phyloP scores from a whole-genome alignment of 2,888 invertebrate species.

The Cerastis leucographa region DNA sequence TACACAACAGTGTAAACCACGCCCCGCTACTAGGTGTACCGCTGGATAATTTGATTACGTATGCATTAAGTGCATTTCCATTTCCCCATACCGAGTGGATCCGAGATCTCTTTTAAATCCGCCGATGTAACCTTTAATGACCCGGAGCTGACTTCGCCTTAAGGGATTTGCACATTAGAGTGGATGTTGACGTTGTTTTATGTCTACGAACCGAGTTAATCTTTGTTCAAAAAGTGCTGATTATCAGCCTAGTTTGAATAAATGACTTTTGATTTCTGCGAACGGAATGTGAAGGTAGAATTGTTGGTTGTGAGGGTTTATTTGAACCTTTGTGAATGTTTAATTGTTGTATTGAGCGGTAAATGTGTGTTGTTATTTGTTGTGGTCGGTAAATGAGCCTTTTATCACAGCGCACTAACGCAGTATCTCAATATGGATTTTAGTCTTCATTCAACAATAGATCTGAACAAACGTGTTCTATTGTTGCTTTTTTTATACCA shows the following conservation, averaged over 20 bases:
- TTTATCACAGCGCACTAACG: too few relatives aligned
- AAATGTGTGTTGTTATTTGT: neutral
- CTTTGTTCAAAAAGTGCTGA: too few relatives aligned
- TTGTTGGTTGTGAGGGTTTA: neutral
- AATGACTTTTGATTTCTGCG: too few relatives aligned
- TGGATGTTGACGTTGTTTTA: conserved; percentile 37
- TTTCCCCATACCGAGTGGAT: conserved; percentile 80
- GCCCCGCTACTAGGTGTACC: conserved; percentile 59
- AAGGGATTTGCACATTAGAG: conserved; percentile 57
- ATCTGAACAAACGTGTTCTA: too few relatives aligned
- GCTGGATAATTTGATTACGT: conserved; percentile 88
- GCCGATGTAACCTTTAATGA: conserved; percentile 78
- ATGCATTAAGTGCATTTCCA: conserved; percentile 89
- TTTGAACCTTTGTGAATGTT: conserved; percentile 22
- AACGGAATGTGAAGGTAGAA: neutral
- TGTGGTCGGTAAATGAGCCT: neutral
- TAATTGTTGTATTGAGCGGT: conserved; percentile 4
- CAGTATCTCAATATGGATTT: too few relatives aligned
- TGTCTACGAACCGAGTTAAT: conserved; percentile 33
- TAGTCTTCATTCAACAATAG: too few relatives aligned
- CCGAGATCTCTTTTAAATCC: conserved; percentile 84
- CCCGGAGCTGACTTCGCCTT: conserved; percentile 62
- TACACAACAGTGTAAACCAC: conserved; percentile 60
- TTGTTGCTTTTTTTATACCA: too few relatives aligned
- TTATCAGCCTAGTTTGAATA: too few relatives aligned